Conservation (phyloP, 2,797 vertebrate species). For the Mallotus villosus region DNA sequence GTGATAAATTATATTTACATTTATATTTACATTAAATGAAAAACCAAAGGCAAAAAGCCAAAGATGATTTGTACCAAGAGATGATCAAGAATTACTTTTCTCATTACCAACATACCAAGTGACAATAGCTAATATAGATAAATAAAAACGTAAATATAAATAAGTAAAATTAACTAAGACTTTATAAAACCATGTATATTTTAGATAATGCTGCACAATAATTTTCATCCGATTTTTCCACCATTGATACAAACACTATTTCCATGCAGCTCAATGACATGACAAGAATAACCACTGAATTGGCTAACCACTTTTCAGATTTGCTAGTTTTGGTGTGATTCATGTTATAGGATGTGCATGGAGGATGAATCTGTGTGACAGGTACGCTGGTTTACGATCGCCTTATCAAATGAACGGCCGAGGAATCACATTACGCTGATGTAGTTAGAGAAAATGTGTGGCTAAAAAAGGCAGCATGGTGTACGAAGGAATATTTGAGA, state of each 20-base stretch:
- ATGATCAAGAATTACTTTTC: too few species aligned
- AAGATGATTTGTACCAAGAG: too few species aligned
- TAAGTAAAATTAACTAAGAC: background rate
- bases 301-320: conserved; percentile 50
- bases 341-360: conserved; percentile 60
- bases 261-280: conserved; percentile 21
- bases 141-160: too few species aligned
- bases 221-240: background rate
- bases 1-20: conserved; percentile 66
- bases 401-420: conserved; percentile 71
- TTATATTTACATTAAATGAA: conserved; percentile 49
- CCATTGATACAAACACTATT: background rate
- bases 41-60: conserved; percentile 31
- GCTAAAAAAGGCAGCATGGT: conserved; percentile 72
- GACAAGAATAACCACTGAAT: conserved; percentile 49
- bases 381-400: conserved; percentile 74
- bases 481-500: conserved; percentile 63
- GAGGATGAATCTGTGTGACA: conserved; percentile 74
- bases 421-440: conserved; percentile 74
- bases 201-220: background rate
- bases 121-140: background rate
- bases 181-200: background rate
- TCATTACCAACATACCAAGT: too few species aligned
- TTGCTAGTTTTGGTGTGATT: conserved; percentile 62
- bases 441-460: conserved; percentile 78